Evolutionary conservation across 2,113 vertebrate genomes (phyloP), one percentile per base, ranked within the genome.

Genomic region (Lanius collurio): DNA sequence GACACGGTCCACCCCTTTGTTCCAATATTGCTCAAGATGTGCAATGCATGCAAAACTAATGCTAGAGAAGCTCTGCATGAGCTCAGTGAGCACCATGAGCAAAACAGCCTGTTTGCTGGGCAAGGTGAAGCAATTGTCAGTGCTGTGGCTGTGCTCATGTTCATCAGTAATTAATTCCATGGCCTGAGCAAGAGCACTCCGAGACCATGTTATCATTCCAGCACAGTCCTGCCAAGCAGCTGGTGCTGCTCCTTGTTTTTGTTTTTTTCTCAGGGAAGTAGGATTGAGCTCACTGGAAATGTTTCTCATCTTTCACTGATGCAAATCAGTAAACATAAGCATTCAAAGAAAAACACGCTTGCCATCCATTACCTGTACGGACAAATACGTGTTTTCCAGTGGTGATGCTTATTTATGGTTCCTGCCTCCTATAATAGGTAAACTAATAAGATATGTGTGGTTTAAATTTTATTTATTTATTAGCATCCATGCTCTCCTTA

Each of bases 151-250:
- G 35, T 33, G 55, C 80, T 80, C 15, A 1, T 33, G 3, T 47
- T 90, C 71, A 16, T 15, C 56, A 74, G 39, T 74, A 89, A 78
- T 94, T 82, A 88, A 83, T 65, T 83, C 76, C 24, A 16, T 67
- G 73, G 77, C 83, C 74, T 79, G 77, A 81, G 69, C 24, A 78
- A 41, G 83, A 90, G 60, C 0, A 1, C 89, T 77, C 35, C 4
- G 16, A 93, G 89, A 64, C 76, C n/a, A 4, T 49, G 81, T 49
- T 95, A 68, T 71, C 69, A n/a, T 90, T 87, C 83, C 73, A 71
- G 76, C 59, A 87, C 68, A 87, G 50, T 27, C 77, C 67, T 94
- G 95, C 96, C 92, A 94, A 94, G 92, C 92, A 96, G 92, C 90
- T 96, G 87, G 52, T 95, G 92, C 92, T 84, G 73, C 46, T 89